phyloP scores from a whole-genome alignment of 2,888 invertebrate species.

The Nemoura dubitans region DNA sequence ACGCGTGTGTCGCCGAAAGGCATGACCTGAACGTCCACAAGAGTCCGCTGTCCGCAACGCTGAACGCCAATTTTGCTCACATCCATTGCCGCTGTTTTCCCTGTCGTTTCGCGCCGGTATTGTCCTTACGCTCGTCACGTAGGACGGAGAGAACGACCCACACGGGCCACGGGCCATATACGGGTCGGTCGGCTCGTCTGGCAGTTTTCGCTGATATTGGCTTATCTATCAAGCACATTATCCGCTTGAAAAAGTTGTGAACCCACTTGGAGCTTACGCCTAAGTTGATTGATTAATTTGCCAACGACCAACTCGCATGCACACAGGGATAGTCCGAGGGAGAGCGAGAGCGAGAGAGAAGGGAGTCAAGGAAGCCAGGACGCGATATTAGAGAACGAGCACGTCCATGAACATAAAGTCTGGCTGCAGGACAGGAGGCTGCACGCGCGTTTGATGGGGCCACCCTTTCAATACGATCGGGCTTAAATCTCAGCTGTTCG shows the following conservation, averaged over 20 bases:
- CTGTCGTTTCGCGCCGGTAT: background rate
- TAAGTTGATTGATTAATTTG: constrained; percentile 12
- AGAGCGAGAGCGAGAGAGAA: background rate
- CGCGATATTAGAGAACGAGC: background rate
- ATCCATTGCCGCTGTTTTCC: background rate
- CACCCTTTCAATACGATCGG: background rate
- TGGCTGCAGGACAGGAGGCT: no score
- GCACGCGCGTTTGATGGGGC: background rate
- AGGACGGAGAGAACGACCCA: no score
- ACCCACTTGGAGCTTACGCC: background rate
- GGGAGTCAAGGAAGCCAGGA: background rate
- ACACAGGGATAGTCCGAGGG: background rate
- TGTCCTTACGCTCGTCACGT: background rate
- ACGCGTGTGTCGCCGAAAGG: no score
- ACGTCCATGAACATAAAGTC: background rate
- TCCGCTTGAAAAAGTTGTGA: constrained; percentile 2
- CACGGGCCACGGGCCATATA: no score
- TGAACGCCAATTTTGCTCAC: no score
- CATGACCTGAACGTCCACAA: no score
- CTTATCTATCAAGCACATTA: constrained; percentile 7
- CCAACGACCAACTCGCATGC: background rate
- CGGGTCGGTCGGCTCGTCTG: background rate
- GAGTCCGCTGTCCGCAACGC: no score
- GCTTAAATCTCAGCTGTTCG: constrained; percentile 4
- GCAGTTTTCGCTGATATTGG: constrained; percentile 4